These are phyloP conservation scores for Rhizoglyphus robini DNA, from an alignment of 1,140 invertebrate genomes.

Conservation along the genomic window DNA sequence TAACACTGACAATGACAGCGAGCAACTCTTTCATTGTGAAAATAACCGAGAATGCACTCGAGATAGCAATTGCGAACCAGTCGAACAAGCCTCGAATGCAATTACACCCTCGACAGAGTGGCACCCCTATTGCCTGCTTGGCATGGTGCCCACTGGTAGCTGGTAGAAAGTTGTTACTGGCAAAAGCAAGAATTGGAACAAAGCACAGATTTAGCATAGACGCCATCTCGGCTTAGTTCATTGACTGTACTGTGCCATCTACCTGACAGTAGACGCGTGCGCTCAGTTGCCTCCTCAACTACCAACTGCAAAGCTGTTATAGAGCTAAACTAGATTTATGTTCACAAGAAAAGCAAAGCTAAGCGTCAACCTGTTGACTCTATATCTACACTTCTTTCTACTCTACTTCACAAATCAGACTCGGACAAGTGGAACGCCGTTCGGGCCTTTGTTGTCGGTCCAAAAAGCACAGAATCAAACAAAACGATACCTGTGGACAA, in stretches of 20 bases:
- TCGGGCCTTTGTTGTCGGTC: too few relatives aligned
- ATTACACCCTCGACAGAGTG: too few relatives aligned
- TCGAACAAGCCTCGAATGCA: too few relatives aligned
- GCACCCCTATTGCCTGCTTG: not conserved
- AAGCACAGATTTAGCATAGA: not conserved
- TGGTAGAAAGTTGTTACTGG: not conserved
- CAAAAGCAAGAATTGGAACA: not conserved
- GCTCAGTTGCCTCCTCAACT: not conserved
- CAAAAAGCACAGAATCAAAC: too few relatives aligned
- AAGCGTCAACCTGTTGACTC: slow-evolving; percentile 1
- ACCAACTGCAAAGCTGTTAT: not conserved
- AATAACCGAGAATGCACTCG: too few relatives aligned
- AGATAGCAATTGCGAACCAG: too few relatives aligned
- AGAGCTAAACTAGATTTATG: slow-evolving; percentile 15
- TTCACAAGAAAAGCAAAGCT: not conserved
- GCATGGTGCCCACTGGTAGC: not conserved
- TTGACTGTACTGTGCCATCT: not conserved
- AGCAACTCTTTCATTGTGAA: not conserved
- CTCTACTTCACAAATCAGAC: not conserved
- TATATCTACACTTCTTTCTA: not conserved
- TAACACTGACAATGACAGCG: not conserved
- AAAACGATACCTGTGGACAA: too few relatives aligned
- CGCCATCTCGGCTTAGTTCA: not conserved
- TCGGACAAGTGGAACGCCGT: too few relatives aligned
- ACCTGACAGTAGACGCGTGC: not conserved